Evolutionary conservation across 2,888 invertebrate species (phyloP), one percentile per base, ranked within the genome.

Genomic region (Melanostoma mellinum): DNA sequence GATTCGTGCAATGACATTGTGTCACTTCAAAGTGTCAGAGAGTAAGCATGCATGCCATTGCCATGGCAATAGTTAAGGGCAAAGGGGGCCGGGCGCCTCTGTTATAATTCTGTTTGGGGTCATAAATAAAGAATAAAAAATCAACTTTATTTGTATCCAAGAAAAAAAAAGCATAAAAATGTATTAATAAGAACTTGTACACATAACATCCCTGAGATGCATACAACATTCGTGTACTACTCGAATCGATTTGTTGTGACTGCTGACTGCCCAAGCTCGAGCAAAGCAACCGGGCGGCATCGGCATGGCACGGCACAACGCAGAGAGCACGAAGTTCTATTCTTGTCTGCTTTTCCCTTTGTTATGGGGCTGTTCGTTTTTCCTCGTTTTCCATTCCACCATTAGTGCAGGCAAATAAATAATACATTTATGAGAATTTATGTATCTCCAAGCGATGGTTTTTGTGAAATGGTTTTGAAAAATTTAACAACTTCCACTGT

Each of bases 1-100:
- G 53, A 71, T 58, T 67, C 76, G 76, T 71, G 71, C 80, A 80
- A 71, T 80, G 76, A 80, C 80, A 80, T 76, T 71, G 53, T 80
- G 76, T 76, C 80, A 76, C 76, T 76, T 75, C 53, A 71, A 36
- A 71, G 76, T 80, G 75, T 63, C 71, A 71, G 71, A 40, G 71
- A 53, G 71, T 65, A 80, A 65, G 60, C 65, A 80, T 46, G 63
- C 63, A 71, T 50, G 50, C 32, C 52, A 44, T 77, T 50, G 50
- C 32, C 52, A 44, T 77, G 65, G 52, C 42, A 42, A 32, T 63
- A 63, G 48, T 63, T 50, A 40, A 58, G 50, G 33, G 56, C 48
- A 35, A n/a, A 69, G 56, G 30, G 78, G 65, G 56, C 63, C 20
- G 78, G 65, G 56, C 63, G 38, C 38, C 32, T 30, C 8, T 40